Conservation (phyloP, 2,797 vertebrate genomes). For the Hafferia zeledoni region DNA sequence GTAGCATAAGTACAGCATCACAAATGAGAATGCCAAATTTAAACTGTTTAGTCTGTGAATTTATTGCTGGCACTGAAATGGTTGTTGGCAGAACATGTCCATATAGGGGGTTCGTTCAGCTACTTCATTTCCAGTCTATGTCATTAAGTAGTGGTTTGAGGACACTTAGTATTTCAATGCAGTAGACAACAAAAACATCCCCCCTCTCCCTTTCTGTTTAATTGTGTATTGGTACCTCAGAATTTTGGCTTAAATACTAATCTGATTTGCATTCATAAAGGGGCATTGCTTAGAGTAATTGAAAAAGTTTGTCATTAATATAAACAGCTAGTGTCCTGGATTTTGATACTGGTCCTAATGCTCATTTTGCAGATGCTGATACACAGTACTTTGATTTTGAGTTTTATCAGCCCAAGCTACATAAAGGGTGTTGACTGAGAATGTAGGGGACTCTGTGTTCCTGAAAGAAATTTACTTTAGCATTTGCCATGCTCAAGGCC, state of each 20-base stretch:
- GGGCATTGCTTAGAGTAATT: conserved; percentile 11
- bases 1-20: conserved; percentile 50
- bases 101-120: conserved; percentile 37
- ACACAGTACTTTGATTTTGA: not conserved
- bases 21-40: conserved; percentile 72
- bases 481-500: not conserved
- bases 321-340: not conserved
- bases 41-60: conserved; percentile 75
- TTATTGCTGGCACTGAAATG: conserved; percentile 66
- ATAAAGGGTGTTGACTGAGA: not conserved
- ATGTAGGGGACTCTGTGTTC: not conserved
- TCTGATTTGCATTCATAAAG: conserved; percentile 19
- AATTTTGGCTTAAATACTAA: conserved; percentile 47
- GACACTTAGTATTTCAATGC: conserved; percentile 56
- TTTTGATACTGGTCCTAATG: conserved; percentile 2
- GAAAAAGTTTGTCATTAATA: conserved; percentile 3
- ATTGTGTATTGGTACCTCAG: not conserved
- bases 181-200: not conserved
- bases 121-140: conserved; percentile 63
- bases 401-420: not conserved
- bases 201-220: not conserved
- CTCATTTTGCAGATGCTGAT: conserved; percentile 28
- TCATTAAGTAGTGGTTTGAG: conserved; percentile 64
- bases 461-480: not conserved
- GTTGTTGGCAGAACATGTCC: conserved; percentile 59